Evolutionary conservation across 2,888 invertebrate species (phyloP).

Genomic region (Thymelicus lineola): DNA sequence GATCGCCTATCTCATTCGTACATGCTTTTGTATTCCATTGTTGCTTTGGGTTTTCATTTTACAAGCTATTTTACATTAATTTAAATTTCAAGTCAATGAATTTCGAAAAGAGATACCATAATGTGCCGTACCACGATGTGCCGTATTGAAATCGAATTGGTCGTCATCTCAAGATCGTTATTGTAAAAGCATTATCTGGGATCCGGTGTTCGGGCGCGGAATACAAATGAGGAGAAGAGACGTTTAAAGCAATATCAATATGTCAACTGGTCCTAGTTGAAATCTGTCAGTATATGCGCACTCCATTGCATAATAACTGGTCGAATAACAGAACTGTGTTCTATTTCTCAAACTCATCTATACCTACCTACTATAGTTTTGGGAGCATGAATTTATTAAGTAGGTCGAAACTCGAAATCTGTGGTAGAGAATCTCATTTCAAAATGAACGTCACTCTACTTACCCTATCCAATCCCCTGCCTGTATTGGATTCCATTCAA

Average conservation of each 20-base stretch:
- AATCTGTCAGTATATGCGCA: constrained; percentile 31
- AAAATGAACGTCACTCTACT: too few species aligned
- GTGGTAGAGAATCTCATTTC: too few species aligned
- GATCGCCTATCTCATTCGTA: constrained; percentile 29
- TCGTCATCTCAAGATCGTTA: constrained; percentile 72
- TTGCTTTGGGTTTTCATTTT: neutral
- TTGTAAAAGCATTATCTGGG: constrained; percentile 80
- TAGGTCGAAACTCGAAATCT: too few species aligned
- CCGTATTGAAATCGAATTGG: constrained; percentile 72
- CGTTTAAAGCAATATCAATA: constrained; percentile 78
- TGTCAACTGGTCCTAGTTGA: constrained; percentile 58
- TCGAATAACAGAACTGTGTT: constrained; percentile 17
- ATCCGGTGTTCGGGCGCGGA: constrained; percentile 59
- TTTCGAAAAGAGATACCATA: constrained; percentile 58
- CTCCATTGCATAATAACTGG: constrained; percentile 23
- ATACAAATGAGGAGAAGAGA: constrained; percentile 68
- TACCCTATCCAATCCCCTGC: too few species aligned
- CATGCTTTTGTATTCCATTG: constrained; percentile 22
- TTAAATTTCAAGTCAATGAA: constrained; percentile 53
- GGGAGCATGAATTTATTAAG: too few species aligned
- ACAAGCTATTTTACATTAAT: constrained; percentile 39
- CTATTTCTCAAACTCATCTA: constrained; percentile 6
- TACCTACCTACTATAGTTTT: too few species aligned
- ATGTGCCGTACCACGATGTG: constrained; percentile 56
- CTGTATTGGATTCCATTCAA: too few species aligned